Base-by-base conservation (phyloP, 2,113 vertebrate genomes). In the Brienomyrus longianalis region DNA sequence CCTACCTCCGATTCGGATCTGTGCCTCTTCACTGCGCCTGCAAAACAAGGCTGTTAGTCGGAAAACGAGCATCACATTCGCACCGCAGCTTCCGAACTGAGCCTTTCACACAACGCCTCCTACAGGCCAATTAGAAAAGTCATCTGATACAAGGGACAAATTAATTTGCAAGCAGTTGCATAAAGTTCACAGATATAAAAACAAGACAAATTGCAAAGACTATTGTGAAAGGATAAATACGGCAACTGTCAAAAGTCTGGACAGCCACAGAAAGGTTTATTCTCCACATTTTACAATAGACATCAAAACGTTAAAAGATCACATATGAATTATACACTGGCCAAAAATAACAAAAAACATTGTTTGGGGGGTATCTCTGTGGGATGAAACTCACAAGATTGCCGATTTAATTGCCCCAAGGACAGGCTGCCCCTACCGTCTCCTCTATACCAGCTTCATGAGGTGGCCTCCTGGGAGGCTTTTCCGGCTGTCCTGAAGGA, bases 11-110 rank as follows among this genome's bases (percentile, higher is more conserved):
- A 47, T 7, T 52, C 31, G 62, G 54, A 85, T 88, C 48, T 84
- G 0, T 5, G 39, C 77, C 8, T 43, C 89, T 83, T 94, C 91
- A 94, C 92, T 93, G 93, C 31, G 91, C 88, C 93, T 94, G 83
- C 62, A 92, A 93, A n/a, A 62, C 54, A 90, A 83, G 13, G 45
- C 86, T 5, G 50, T 9, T 86, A 21, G 27, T 35, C 89, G 88
- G 74, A 6, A 17, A 66, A 80, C 11, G 39, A 31, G 13, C 15
- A 8, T n/a, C 39, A 45, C 39, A 19, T 17, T 13, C 9, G 11
- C 17, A 3, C 19, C 2, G 10, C 50, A 83, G 70, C 19, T n/a
- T 27, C n/a, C 9, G 23, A 5, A 54, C 17, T 8, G 47, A 54
- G 48, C 48, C 47, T 35, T 23, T 43, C 21, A 47, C 59, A 88